phyloP scores from a whole-genome alignment of 2,797 vertebrate genomes.

The Coilia nasus region DNA sequence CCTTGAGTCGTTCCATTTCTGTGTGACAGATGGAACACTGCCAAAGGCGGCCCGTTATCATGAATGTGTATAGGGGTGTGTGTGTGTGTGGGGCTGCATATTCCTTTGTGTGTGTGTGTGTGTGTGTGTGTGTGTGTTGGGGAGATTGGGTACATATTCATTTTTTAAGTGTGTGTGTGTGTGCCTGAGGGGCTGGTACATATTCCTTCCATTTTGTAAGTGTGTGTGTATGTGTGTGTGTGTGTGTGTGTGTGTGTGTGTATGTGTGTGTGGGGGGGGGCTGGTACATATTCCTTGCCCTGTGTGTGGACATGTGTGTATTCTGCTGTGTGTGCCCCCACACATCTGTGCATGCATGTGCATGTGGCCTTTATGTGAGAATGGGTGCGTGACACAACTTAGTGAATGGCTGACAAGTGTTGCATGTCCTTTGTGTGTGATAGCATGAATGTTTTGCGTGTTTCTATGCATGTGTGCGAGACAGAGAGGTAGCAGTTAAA shows the following conservation, averaged over 20 bases:
- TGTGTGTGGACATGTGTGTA: not conserved
- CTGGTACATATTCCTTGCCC: not conserved
- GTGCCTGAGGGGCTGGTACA: not conserved
- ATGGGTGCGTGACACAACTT: not conserved
- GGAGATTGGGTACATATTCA: not conserved
- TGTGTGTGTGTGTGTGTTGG: not conserved
- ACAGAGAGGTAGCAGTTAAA: not conserved
- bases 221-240: not conserved
- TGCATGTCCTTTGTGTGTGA: too few species aligned
- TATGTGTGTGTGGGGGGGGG: not conserved
- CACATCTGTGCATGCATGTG: too few species aligned
- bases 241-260: not conserved
- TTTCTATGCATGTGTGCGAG: not conserved
- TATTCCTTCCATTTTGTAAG: not conserved
- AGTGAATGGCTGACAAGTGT: too few species aligned
- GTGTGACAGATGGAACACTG: constrained; percentile 76
- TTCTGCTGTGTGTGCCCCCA: too few species aligned
- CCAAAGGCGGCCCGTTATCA: constrained; percentile 56
- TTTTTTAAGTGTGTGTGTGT: not conserved
- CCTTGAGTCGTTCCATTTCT: constrained; percentile 69
- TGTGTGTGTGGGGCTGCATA: constrained; percentile 44
- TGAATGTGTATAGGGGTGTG: constrained; percentile 46
- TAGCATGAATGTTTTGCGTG: not conserved
- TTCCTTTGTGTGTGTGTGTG: not conserved
- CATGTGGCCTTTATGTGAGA: not conserved